Evolutionary conservation across 2,888 invertebrate species (phyloP), one percentile per base, ranked within the genome.

Genomic region (Stictocephala bisonia): DNA sequence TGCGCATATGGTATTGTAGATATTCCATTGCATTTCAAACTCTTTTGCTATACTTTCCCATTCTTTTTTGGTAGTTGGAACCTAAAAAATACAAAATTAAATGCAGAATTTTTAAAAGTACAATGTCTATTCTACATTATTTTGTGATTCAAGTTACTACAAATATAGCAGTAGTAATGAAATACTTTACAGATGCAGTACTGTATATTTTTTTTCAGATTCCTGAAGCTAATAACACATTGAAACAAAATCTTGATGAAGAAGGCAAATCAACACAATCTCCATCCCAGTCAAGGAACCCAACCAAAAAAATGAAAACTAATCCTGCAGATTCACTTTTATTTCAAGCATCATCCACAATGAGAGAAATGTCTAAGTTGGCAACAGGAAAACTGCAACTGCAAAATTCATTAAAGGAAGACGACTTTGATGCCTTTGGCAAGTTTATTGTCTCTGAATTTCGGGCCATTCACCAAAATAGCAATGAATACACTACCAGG

Each of bases 21-120:
- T 35, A 60, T 68, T 68, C 68, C 50, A 44, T 29, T 29, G 68
- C 11, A 13, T 44, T 68, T 29, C 48, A 24, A 68, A 48, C 27
- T 29, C 50, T 13, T 68, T 60, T 60, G 60, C 60, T 15, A 60
- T 60, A 29, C 20, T 13, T 13, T 15, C 18, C 60, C 27, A 60
- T 60, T 60, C 7, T 1, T 15, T 60, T 60, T 60, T 18, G 20
- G 27, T 60, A 2, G 3, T 15, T 13, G 60, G 60, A 13, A 60
- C 60, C 29, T 60, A 31, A 15, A 18, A 9, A 18, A 18, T 15
- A 60, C 27, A 60, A 60, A 31, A 2, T 60, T 31, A 15, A 60
- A 13, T n/a, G n/a, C n/a, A n/a, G n/a, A n/a, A 29, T 60, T 31
- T 60, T 60, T 15, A 27, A 29, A 27, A 60, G 13, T 13, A 31